These are phyloP conservation scores for Andrena marginata DNA, from an alignment of 2,888 invertebrate genomes.

Conservation along the genomic window DNA sequence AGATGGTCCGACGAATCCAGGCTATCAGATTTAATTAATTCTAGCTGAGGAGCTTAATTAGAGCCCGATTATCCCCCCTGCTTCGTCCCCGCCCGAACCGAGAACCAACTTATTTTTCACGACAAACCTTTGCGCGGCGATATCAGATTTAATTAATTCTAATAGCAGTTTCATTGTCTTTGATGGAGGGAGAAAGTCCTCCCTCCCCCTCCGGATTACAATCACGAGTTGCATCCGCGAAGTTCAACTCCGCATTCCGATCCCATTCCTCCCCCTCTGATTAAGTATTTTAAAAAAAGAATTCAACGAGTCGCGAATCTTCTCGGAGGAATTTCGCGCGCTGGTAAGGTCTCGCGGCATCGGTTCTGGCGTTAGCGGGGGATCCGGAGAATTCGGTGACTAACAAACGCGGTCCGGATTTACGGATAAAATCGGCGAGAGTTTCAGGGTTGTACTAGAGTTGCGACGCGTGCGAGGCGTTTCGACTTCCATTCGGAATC, in stretches of 20 bases:
- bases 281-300: neutral
- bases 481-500: conserved; percentile 39
- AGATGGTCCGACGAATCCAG: neutral
- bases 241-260: neutral
- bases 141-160: conserved; percentile 13
- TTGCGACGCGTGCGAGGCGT: neutral
- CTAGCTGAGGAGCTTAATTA: conserved; percentile 1
- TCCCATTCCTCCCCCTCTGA: neutral
- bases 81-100: neutral
- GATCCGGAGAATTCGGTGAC: neutral
- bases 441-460: neutral
- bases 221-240: neutral
- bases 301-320: neutral
- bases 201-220: neutral
- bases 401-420: conserved; percentile 13
- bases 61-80: neutral
- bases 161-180: conserved; percentile 5
- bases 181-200: neutral
- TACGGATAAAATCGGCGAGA: neutral
- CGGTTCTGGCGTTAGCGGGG: no score
- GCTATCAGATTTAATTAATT: conserved; percentile 14
- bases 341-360: no score
- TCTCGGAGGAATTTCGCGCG: no score
- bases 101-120: conserved; percentile 13
- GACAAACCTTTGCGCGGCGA: neutral